Evolutionary conservation across 2,888 invertebrate genomes (phyloP), one percentile per base, ranked within the genome.

Genomic region (Boloria selene): DNA sequence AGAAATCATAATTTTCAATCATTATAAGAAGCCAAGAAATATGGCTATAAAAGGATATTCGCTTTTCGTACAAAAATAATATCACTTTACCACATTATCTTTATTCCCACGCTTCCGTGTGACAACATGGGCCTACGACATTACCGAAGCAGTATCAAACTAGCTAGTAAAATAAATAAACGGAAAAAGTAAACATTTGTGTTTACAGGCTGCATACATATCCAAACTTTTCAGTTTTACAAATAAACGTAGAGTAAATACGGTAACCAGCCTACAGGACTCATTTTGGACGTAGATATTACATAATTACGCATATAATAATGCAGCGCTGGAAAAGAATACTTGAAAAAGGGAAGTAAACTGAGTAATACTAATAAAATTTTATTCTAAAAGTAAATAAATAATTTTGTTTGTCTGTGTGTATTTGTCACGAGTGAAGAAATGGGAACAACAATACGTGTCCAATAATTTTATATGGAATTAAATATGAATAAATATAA

Each of bases 21-120:
- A n/a, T n/a, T n/a, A 47, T 0, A 47, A 16, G n/a, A n/a, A n/a
- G 47, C 7, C 6, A 14, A 47, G 4, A n/a, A n/a, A 1, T 47
- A 47, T 47, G 10, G 4, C 47, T 47, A 47, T 59, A 49, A 49
- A 58, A 31, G 47, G 47, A 49, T 49, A 26, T 38, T 6, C 16
- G 31, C 13, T 49, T 59, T 49, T 49, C 17, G 16, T n/a, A 38
- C 59, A 70, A 64, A 71, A 73, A 74, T 73, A 67, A 59, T 72
- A 75, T 71, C 70, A 70, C 61, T 72, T 77, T 72, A 75, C 75
- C 68, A 61, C 66, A 68, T 68, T 69, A 71, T 73, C 69, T 64
- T 38, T 53, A 70, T 76, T 79, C 79, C 72, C 79, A 79, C 79
- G 78, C 72, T 74, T 70, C 70, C 73, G 73, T 73, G 76, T 72